These are phyloP conservation scores for Ivindomyrus marchei DNA, from an alignment of 2,113 vertebrate genomes.

Conservation along the genomic window DNA sequence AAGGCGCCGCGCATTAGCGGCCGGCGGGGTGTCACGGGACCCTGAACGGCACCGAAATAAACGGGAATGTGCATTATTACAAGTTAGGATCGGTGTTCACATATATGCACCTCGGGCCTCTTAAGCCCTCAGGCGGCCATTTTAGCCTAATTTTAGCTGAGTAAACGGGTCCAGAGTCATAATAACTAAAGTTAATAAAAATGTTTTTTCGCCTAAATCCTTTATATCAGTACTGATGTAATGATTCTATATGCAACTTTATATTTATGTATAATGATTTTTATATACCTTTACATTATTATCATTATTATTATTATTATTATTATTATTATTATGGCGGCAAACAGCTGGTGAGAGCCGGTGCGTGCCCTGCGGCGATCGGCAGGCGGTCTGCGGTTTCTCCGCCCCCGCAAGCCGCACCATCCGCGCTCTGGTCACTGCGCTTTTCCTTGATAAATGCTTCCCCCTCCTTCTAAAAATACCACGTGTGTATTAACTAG, in stretches of 20 bases:
- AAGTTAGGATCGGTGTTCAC: neutral
- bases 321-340: neutral
- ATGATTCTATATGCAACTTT: neutral
- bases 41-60: neutral
- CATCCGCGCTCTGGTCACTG: neutral
- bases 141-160: slow-evolving; percentile 57
- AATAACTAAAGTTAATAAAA: slow-evolving; percentile 14
- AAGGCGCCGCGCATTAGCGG: neutral
- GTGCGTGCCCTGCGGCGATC: neutral
- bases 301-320: neutral
- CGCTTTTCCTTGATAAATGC: neutral
- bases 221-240: neutral
- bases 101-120: slow-evolving; percentile 20
- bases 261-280: neutral
- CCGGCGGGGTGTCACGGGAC: neutral
- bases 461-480: neutral
- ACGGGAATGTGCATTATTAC: neutral
- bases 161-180: slow-evolving; percentile 18
- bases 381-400: neutral
- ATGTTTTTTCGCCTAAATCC: neutral
- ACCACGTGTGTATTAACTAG: neutral
- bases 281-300: neutral
- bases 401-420: neutral
- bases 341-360: neutral
- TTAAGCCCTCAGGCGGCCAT: slow-evolving; percentile 53